phyloP scores from a whole-genome alignment of 2,888 invertebrate species.

The Tupiocoris notatus region DNA sequence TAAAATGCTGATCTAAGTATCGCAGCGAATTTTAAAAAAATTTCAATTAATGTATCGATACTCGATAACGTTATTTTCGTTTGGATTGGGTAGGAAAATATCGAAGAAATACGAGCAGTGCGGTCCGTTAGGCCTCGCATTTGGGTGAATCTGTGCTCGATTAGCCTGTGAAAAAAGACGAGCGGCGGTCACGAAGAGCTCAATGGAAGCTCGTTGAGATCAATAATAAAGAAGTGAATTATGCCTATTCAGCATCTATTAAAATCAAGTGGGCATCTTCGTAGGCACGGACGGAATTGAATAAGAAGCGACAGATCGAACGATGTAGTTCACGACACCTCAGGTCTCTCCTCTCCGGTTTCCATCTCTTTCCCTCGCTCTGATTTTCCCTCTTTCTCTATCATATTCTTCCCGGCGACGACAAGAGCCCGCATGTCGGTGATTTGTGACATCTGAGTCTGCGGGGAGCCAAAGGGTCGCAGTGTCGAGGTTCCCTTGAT shows the following conservation, averaged over 20 bases:
- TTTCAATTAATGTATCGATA: no score
- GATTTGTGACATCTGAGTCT: not conserved
- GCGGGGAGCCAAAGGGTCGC: not conserved
- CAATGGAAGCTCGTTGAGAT: slow-evolving; percentile 14
- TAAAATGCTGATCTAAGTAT: no score
- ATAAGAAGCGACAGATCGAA: no score
- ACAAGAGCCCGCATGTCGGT: not conserved
- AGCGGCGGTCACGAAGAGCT: not conserved
- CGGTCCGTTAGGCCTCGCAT: no score
- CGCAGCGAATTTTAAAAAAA: no score
- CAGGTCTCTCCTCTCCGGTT: not conserved
- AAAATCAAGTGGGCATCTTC: slow-evolving; percentile 14
- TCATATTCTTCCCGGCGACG: not conserved
- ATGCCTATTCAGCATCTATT: slow-evolving; percentile 27
- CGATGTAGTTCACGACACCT: slow-evolving; percentile 2
- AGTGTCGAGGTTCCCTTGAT: no score
- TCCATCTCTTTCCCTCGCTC: not conserved
- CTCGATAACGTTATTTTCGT: no score
- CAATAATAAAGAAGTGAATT: slow-evolving; percentile 12
- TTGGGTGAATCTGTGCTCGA: no score
- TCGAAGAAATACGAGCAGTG: no score
- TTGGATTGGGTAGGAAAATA: no score
- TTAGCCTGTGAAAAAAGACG: not conserved
- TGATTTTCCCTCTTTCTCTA: not conserved
- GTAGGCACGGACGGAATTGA: not conserved